Percentiles rank a stretch among this genome's conserved stretches.
Evolutionary conservation across 2,888 invertebrate genomes (phyloP).

Genomic region (Acrobeloides nanus): DNA sequence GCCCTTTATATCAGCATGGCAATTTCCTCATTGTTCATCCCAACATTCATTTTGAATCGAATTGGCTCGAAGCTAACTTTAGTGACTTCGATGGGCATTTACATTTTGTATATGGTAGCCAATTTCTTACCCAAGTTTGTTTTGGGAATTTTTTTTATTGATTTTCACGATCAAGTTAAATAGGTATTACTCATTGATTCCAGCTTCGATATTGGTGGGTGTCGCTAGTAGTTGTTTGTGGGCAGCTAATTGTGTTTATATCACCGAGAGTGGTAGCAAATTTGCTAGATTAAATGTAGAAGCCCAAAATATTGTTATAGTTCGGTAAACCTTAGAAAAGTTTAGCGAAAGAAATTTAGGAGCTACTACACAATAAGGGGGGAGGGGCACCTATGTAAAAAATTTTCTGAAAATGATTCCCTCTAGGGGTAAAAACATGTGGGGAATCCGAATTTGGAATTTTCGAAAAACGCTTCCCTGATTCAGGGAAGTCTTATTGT

Average conservation of each 20-base stretch:
- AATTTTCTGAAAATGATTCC: conserved; percentile 7
- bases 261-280: conserved; percentile 84
- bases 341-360: no score
- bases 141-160: not conserved
- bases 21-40: conserved; percentile 88
- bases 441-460: no score
- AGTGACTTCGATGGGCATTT: conserved; percentile 81
- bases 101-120: conserved; percentile 84
- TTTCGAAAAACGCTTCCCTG: no score
- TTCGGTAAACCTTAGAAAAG: conserved; percentile 58
- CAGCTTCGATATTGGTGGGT: conserved; percentile 82
- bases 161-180: no score
- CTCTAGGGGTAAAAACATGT: no score
- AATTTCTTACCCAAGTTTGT: conserved; percentile 81
- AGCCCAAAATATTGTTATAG: conserved; percentile 78
- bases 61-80: conserved; percentile 93
- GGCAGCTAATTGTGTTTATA: conserved; percentile 94
- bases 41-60: conserved; percentile 79
- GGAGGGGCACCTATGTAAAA: no score
- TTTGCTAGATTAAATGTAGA: conserved; percentile 71
- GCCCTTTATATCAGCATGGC: conserved; percentile 86
- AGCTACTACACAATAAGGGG: no score
- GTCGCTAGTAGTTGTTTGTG: conserved; percentile 93
- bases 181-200: conserved; percentile 64
- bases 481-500: no score